phyloP scores from a whole-genome alignment of 2,113 vertebrate genomes.

The Cacatua alba region DNA sequence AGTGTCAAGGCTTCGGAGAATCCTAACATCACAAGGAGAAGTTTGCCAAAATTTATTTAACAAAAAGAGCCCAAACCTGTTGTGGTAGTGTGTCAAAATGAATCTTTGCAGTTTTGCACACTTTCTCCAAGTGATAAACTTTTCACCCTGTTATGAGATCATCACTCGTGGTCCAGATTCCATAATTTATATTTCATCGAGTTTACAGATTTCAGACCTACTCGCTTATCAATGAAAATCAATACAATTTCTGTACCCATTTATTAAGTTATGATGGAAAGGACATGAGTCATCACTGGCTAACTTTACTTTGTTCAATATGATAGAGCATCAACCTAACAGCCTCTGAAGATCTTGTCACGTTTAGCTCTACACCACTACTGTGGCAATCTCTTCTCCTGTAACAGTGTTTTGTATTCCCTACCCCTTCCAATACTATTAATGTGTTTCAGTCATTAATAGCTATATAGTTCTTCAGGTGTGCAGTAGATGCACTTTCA shows the following conservation, averaged over 20 bases:
- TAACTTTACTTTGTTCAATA: conserved; percentile 5
- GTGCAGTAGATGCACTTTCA: background rate
- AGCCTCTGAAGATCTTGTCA: background rate
- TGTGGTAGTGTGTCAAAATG: background rate
- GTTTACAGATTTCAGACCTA: conserved; percentile 25
- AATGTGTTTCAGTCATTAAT: background rate
- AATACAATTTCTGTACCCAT: conserved; percentile 17
- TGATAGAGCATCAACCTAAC: conserved; percentile 16
- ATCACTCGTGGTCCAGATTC: background rate
- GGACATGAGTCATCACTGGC: background rate
- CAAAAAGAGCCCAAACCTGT: background rate
- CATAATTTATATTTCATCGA: conserved; percentile 9
- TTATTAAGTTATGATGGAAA: conserved; percentile 25
- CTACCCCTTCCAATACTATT: background rate
- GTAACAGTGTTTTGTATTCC: background rate
- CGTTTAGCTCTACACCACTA: background rate
- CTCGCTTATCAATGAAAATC: conserved; percentile 23
- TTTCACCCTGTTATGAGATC: background rate
- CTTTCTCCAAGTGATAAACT: background rate
- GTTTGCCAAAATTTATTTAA: background rate
- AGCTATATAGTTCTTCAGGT: background rate
- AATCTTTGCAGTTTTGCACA: background rate
- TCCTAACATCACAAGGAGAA: background rate
- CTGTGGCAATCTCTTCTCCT: background rate
- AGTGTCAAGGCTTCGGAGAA: background rate